Conservation (phyloP, 2,888 invertebrate genomes). For the Lepidocyrtoides sp. region DNA sequence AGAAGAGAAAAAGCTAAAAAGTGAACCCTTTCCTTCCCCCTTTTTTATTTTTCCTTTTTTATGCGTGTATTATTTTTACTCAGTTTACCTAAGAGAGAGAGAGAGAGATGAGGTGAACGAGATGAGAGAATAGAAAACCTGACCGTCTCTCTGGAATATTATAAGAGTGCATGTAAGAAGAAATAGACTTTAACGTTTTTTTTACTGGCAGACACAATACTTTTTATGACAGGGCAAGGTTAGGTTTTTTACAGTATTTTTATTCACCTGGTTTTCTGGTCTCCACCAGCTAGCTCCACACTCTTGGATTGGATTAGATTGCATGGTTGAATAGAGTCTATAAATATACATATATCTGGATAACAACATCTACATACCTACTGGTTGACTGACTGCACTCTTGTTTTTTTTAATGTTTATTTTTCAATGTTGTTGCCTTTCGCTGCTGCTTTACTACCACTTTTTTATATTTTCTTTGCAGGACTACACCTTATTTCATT, state of each 20-base stretch:
- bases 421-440: slow-evolving; percentile 28
- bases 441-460: slow-evolving; percentile 13
- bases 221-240: slow-evolving; percentile 75
- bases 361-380: neutral
- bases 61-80: slow-evolving; percentile 27
- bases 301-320: neutral
- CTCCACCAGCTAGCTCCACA: neutral
- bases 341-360: neutral
- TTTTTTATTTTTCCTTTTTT: slow-evolving; percentile 54
- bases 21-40: slow-evolving; percentile 51
- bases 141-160: slow-evolving; percentile 37
- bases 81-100: slow-evolving; percentile 49
- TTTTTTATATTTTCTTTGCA: slow-evolving; percentile 20
- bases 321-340: slow-evolving; percentile 51
- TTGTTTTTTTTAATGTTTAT: slow-evolving; percentile 43
- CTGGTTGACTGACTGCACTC: neutral
- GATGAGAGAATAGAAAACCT: slow-evolving; percentile 38
- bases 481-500: slow-evolving; percentile 64
- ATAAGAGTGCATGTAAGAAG: slow-evolving; percentile 32
- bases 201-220: slow-evolving; percentile 65
- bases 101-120: slow-evolving; percentile 23
- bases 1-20: neutral
- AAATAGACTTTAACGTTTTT: slow-evolving; percentile 3
- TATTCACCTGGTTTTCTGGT: slow-evolving; percentile 38
- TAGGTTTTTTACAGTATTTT: slow-evolving; percentile 77